phyloP scores from a whole-genome alignment of 2,113 vertebrate genomes.

The Chelonoidis abingdonii region DNA sequence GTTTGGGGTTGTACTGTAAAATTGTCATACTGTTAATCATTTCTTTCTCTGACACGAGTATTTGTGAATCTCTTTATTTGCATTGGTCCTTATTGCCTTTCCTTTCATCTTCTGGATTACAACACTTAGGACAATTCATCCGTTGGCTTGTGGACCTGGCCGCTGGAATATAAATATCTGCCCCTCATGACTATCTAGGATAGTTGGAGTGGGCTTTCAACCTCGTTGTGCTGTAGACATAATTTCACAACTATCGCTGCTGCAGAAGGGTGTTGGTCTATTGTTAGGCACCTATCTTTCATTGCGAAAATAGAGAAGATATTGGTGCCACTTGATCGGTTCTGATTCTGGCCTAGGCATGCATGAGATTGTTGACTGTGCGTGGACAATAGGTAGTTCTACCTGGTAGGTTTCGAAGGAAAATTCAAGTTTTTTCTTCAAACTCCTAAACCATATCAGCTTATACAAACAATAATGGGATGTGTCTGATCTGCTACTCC shows the following conservation, averaged over 20 bases:
- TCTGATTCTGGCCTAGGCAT: neutral
- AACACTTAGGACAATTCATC: neutral
- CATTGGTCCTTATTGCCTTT: neutral
- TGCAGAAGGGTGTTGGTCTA: neutral
- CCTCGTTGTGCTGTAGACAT: neutral
- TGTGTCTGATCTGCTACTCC: neutral
- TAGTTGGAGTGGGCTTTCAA: fast-evolving
- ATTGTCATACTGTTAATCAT: neutral
- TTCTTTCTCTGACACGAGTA: neutral
- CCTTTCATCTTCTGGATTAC: fast-evolving
- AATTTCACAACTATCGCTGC: neutral
- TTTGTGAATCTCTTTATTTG: neutral
- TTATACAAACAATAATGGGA: neutral
- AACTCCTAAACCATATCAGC: neutral
- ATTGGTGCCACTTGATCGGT: neutral
- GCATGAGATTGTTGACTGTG: neutral
- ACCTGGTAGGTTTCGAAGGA: neutral
- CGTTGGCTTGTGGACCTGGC: neutral
- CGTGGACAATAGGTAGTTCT: neutral
- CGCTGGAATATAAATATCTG: neutral
- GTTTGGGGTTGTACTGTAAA: neutral
- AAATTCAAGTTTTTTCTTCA: neutral
- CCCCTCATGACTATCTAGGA: neutral
- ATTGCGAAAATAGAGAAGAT: neutral
- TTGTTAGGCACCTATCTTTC: neutral